These are phyloP conservation scores for Cinclus mexicanus DNA, from an alignment of 2,113 vertebrate genomes.

Conservation along the genomic window DNA sequence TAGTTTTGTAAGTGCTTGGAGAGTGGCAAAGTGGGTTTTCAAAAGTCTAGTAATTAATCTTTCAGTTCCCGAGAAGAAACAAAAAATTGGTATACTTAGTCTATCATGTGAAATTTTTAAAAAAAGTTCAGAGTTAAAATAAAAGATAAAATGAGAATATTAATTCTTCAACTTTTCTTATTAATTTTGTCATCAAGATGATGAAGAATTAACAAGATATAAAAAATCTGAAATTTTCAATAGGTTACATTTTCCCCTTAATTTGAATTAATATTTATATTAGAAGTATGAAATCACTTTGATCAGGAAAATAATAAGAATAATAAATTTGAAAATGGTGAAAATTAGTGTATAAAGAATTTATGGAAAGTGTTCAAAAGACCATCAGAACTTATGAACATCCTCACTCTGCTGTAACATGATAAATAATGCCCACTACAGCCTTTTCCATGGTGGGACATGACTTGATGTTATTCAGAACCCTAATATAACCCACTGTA, in stretches of 20 bases:
- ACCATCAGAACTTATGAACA: not conserved
- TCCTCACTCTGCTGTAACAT: not conserved
- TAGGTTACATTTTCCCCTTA: not conserved
- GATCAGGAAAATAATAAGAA: not conserved
- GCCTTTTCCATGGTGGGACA: not conserved
- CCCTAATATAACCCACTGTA: not conserved
- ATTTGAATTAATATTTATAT: not conserved
- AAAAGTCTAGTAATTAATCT: not conserved
- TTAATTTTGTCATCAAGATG: not conserved
- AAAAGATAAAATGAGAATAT: not conserved
- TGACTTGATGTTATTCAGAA: not conserved
- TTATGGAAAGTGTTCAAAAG: not conserved
- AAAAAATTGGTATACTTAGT: not conserved
- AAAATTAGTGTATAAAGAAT: not conserved
- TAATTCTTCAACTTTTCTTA: not conserved
- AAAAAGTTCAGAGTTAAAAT: not conserved
- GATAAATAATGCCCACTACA: not conserved
- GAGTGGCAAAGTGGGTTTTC: not conserved
- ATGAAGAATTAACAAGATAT: not conserved
- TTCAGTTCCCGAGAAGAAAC: not conserved
- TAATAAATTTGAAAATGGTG: not conserved
- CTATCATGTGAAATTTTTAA: not conserved
- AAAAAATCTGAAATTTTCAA: not conserved
- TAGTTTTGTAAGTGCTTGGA: not conserved
- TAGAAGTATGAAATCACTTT: constrained; percentile 16